A percentile compares a stretch with the other conserved stretches of the same genome.
phyloP scores from a whole-genome alignment of 2,113 vertebrate genomes.

The Catharus fuscescens region DNA sequence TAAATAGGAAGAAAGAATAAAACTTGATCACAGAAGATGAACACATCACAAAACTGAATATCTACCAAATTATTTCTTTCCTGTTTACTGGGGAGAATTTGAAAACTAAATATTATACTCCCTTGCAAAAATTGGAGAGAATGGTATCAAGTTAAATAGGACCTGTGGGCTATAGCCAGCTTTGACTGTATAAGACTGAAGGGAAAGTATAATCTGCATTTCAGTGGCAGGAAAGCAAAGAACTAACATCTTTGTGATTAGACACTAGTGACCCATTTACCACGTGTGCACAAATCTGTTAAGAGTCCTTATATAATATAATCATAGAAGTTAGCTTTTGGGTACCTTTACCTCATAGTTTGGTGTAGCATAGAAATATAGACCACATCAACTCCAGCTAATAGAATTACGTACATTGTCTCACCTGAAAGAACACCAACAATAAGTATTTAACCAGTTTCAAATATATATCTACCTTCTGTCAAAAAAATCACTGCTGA shows the following conservation, averaged over 20 bases:
- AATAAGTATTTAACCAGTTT: background rate
- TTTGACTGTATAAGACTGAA: background rate
- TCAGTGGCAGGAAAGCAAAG: background rate
- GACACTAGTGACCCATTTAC: background rate
- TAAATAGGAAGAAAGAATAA: background rate
- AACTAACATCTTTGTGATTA: background rate
- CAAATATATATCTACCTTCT: background rate
- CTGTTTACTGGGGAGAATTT: conserved; percentile 19
- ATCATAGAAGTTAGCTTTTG: background rate
- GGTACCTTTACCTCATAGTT: background rate
- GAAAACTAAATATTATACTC: conserved; percentile 29
- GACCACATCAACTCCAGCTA: background rate
- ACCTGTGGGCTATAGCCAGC: background rate
- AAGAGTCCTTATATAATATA: background rate
- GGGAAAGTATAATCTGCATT: background rate
- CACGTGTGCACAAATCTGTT: rapidly evolving
- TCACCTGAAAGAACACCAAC: background rate
- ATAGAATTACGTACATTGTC: background rate
- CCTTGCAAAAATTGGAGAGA: conserved; percentile 16
- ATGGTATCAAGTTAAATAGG: background rate
- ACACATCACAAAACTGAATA: conserved; percentile 13
- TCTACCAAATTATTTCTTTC: conserved; percentile 14
- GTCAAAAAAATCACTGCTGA: background rate
- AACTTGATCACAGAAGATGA: conserved; percentile 37
- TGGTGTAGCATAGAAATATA: background rate